These are phyloP conservation scores for Pteronura brasiliensis DNA, from an alignment of 2,113 vertebrate genomes.

Conservation along the genomic window DNA sequence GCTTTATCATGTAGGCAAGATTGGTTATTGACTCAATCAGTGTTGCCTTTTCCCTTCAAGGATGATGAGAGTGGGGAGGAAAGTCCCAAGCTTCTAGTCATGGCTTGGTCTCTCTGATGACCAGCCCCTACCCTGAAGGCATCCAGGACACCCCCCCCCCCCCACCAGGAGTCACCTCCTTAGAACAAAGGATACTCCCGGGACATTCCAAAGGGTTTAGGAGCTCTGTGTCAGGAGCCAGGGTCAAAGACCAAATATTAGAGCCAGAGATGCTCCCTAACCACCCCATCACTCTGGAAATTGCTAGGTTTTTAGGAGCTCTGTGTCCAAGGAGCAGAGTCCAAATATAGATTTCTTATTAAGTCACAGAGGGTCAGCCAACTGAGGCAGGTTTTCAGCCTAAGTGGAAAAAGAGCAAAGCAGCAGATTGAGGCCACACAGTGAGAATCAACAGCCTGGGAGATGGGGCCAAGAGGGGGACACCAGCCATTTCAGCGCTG, in stretches of 20 bases:
- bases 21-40: background rate
- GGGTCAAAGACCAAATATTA: background rate
- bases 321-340: background rate
- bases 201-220: background rate
- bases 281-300: background rate
- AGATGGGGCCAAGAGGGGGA: background rate
- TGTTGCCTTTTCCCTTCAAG: background rate
- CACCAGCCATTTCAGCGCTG: fast-evolving
- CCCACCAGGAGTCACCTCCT: background rate
- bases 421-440: background rate
- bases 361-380: background rate
- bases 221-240: background rate
- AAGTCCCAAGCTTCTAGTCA: background rate
- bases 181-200: background rate
- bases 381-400: background rate
- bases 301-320: background rate
- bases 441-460: background rate
- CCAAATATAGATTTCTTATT: background rate
- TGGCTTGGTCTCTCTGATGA: background rate
- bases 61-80: background rate
- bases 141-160: background rate
- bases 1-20: background rate
- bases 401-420: background rate
- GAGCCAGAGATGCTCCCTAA: background rate
- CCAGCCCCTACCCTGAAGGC: background rate